Percentiles rank a stretch among this genome's conserved stretches.
Conservation (phyloP, 2,888 invertebrate species). For the Sphaerophoria rueppellii region DNA sequence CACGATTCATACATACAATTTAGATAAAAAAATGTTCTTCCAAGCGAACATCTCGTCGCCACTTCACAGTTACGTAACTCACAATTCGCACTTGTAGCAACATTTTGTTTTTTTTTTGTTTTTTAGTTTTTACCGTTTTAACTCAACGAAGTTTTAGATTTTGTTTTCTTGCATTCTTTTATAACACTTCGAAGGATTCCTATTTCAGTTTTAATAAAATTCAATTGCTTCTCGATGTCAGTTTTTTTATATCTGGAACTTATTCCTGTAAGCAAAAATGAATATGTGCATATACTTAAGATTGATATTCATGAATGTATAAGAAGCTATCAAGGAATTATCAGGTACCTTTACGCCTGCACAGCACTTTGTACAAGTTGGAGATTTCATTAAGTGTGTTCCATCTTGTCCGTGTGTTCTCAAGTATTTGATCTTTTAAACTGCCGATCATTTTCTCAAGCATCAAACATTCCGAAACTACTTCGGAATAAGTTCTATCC, state of each 20-base stretch:
- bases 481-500: slow-evolving; percentile 79
- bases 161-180: background rate
- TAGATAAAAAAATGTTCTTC: no score
- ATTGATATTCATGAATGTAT: background rate
- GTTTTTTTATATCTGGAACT: no score
- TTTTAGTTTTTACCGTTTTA: no score
- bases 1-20: no score
- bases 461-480: slow-evolving; percentile 77
- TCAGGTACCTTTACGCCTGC: slow-evolving; percentile 60
- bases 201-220: slow-evolving; percentile 22
- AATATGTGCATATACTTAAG: no score
- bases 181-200: slow-evolving; percentile 64
- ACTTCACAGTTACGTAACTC: no score
- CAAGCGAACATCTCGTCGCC: no score
- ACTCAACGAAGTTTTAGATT: no score
- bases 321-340: background rate
- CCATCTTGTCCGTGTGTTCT: slow-evolving; percentile 75
- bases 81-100: no score
- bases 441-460: slow-evolving; percentile 80
- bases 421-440: slow-evolving; percentile 77
- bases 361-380: slow-evolving; percentile 78
- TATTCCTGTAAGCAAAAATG: no score
- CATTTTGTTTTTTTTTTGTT: no score
- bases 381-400: slow-evolving; percentile 77
- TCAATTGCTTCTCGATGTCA: background rate